These are phyloP conservation scores for Nannobrachium achirus DNA, from an alignment of 2,113 vertebrate species.

Conservation along the genomic window DNA sequence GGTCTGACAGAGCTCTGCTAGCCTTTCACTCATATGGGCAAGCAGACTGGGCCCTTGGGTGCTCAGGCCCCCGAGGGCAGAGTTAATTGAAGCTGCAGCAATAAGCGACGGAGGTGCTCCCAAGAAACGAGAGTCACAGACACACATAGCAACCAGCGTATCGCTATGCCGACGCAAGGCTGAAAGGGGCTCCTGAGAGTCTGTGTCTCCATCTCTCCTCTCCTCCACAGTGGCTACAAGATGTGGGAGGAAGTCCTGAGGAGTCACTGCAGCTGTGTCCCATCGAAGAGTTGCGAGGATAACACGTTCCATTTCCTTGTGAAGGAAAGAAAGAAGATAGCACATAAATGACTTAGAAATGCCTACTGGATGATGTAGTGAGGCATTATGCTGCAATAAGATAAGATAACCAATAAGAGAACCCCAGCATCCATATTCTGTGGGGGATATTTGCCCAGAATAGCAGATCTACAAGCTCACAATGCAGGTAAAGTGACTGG, in stretches of 20 bases:
- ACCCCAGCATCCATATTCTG: too few relatives aligned
- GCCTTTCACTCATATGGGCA: slow-evolving; percentile 44
- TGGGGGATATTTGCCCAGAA: too few relatives aligned
- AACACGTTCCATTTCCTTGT: slow-evolving; percentile 83
- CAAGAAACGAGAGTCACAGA: slow-evolving; percentile 78
- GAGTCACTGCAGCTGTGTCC: slow-evolving; percentile 82
- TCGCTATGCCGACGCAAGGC: slow-evolving; percentile 79
- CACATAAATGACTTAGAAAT: neutral
- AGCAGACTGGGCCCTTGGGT: slow-evolving; percentile 39
- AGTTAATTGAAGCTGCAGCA: slow-evolving; percentile 77
- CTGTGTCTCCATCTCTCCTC: slow-evolving; percentile 19
- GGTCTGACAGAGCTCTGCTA: slow-evolving; percentile 73
- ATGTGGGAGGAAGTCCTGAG: slow-evolving; percentile 83
- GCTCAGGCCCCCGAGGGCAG: slow-evolving; percentile 77
- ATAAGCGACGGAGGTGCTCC: slow-evolving; percentile 79
- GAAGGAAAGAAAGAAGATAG: neutral
- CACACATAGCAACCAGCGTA: slow-evolving; percentile 81
- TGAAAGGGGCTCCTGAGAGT: slow-evolving; percentile 41
- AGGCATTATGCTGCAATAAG: too few relatives aligned
- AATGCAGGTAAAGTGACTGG: too few relatives aligned
- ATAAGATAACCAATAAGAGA: too few relatives aligned
- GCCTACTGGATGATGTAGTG: neutral
- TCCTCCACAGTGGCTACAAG: slow-evolving; percentile 68
- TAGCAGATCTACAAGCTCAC: too few relatives aligned
- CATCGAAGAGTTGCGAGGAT: slow-evolving; percentile 80